These are phyloP conservation scores for Rhodeus uyekii DNA, from an alignment of 2,797 vertebrate genomes.

Conservation along the genomic window DNA sequence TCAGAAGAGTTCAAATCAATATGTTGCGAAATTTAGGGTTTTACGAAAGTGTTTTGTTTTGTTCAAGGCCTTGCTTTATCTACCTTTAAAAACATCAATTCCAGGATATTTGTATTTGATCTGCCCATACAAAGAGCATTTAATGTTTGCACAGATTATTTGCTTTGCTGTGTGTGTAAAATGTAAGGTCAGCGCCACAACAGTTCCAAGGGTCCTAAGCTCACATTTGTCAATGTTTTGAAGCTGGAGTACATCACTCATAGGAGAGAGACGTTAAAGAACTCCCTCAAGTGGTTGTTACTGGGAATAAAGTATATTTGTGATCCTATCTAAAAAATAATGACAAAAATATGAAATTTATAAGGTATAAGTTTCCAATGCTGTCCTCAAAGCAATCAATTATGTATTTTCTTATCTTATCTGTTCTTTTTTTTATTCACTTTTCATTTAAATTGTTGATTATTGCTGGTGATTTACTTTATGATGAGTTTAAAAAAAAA, in stretches of 20 bases:
- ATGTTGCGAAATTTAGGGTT: not conserved
- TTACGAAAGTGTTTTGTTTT: not conserved
- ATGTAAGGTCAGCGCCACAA: not conserved
- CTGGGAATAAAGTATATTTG: not conserved
- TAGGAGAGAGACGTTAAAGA: not conserved
- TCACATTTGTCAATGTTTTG: not conserved
- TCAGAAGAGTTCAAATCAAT: not conserved
- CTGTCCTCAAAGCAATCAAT: not conserved
- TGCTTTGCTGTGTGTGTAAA: conserved; percentile 5
- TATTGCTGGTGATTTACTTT: not conserved
- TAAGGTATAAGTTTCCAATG: not conserved
- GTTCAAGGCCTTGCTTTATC: not conserved
- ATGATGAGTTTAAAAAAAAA: not conserved
- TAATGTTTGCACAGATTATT: conserved; percentile 9
- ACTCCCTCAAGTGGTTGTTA: not conserved
- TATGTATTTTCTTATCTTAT: not conserved
- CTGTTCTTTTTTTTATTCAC: not conserved
- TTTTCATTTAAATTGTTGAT: not conserved
- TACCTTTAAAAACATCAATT: not conserved
- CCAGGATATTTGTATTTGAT: not conserved
- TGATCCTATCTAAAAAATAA: not conserved
- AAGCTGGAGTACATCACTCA: not conserved
- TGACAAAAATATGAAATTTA: not conserved
- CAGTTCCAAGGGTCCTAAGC: not conserved
- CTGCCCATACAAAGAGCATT: conserved; percentile 6